Base-by-base conservation (phyloP, 2,888 invertebrate genomes). In the Ochropleura plecta region DNA sequence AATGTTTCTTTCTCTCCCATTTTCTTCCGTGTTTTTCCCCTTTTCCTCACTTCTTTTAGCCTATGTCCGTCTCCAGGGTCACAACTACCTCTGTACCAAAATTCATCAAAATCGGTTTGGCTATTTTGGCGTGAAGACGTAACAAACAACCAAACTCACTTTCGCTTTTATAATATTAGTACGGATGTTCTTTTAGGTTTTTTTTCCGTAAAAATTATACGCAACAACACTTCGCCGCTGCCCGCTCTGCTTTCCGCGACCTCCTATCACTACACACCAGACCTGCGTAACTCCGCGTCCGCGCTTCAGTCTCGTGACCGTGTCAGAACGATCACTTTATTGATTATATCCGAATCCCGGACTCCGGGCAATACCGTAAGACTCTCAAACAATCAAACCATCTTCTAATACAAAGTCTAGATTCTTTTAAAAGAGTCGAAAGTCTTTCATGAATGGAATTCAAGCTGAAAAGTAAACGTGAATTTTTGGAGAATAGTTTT, bases 281-380 rank as follows among this genome's bases (percentile, higher is more conserved):
- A 59, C 90, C 91, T 81, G 95, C 95, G 95, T 95, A 94, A 92
- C 95, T 90, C 88, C 91, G 95, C 95, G 96, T 96, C 92, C 94
- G 92, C 89, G 90, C 89, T 90, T 92, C 89, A 84, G 88, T 88
- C 84, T 88, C 96, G 96, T 96, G 96, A 96, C 96, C 96, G 96
- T 96, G 93, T 94, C 96, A 89, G 88, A 91, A 88, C 92, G 93
- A 94, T 93, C 94, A 91, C 94, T 95, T 95, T 95, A 96, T 96
- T 96, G 96, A 96, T 96, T 96, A 96, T 94, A 90, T 62, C 78
- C 78, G 57, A 80, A 81, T 51, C 57, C 76, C 74, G 78, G 66
- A 81, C 51, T 66, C 76, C 74, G 78, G 65, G 57, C 84, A 72
- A 77, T 86, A 88, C 86, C 86, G 86, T 88, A 86, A 79, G 83